A percentile compares a stretch with the other conserved stretches of the same genome.
Conservation (phyloP, 2,113 vertebrate genomes). For the Oophaga pumilio region DNA sequence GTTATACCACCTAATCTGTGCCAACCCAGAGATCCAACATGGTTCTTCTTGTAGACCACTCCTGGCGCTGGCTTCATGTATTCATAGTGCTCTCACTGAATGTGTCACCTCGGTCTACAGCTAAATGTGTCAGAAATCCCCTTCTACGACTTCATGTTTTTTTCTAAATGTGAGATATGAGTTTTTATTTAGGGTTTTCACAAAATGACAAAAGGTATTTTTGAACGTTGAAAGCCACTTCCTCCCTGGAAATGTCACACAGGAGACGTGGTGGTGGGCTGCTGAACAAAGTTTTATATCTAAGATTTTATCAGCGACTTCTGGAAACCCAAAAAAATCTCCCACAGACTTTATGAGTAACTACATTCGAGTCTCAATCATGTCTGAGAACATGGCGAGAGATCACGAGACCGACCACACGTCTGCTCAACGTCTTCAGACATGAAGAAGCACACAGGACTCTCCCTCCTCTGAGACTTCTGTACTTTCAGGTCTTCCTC, state of each 20-base stretch:
- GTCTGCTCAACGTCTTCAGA: neutral
- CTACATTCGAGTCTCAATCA: neutral
- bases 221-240: conserved; percentile 33
- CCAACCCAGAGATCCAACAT: too few species aligned
- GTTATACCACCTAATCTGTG: too few species aligned
- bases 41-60: too few species aligned
- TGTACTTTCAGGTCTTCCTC: neutral
- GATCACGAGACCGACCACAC: neutral
- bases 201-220: conserved; percentile 10
- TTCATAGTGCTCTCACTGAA: neutral
- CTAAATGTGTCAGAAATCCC: neutral
- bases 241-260: conserved; percentile 32
- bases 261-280: neutral
- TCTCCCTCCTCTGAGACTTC: neutral
- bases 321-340: neutral
- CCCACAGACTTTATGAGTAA: neutral
- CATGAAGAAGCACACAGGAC: neutral
- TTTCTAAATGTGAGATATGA: neutral
- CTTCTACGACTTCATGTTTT: neutral
- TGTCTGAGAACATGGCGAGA: neutral
- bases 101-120: neutral
- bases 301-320: conserved; percentile 2
- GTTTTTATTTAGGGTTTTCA: neutral
- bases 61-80: neutral
- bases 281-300: neutral